phyloP scores from a whole-genome alignment of 2,888 invertebrate genomes.

The Chalcis sispes region DNA sequence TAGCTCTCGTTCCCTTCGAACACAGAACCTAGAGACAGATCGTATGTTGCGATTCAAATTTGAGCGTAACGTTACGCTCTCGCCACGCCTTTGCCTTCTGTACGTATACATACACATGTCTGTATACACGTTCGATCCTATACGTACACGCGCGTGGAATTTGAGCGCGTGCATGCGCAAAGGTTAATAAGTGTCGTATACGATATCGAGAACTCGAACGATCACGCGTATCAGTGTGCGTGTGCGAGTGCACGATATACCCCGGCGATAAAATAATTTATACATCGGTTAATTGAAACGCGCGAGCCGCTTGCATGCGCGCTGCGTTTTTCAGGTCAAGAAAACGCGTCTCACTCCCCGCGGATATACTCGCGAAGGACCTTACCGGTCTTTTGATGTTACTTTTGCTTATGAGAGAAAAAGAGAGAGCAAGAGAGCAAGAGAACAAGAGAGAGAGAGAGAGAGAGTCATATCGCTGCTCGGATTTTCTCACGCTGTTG shows the following conservation, averaged over 20 bases:
- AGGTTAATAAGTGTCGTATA: slow-evolving; percentile 11
- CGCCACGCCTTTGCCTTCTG: slow-evolving; percentile 35
- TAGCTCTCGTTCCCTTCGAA: slow-evolving; percentile 30
- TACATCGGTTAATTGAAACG: slow-evolving; percentile 60
- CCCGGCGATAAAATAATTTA: slow-evolving; percentile 47
- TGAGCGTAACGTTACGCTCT: slow-evolving; percentile 44
- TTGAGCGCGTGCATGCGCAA: not conserved
- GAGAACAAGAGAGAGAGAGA: slow-evolving; percentile 48
- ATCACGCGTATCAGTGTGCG: not conserved
- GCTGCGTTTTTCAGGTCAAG: slow-evolving; percentile 62
- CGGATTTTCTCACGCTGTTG: slow-evolving; percentile 60
- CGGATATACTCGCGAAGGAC: slow-evolving; percentile 28
- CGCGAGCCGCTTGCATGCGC: slow-evolving; percentile 10
- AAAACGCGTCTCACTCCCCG: slow-evolving; percentile 59
- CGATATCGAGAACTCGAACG: not conserved
- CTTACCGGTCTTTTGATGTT: not conserved
- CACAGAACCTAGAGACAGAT: slow-evolving; percentile 44
- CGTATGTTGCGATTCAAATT: slow-evolving; percentile 39
- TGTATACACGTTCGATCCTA: not conserved
- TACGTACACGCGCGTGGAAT: not conserved
- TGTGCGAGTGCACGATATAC: slow-evolving; percentile 16
- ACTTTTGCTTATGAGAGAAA: no score
- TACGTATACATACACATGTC: not conserved
- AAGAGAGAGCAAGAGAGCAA: slow-evolving; percentile 33
- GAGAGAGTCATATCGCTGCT: slow-evolving; percentile 45